Conservation (phyloP, 2,113 vertebrate genomes). For the Pollimyrus isidori region DNA sequence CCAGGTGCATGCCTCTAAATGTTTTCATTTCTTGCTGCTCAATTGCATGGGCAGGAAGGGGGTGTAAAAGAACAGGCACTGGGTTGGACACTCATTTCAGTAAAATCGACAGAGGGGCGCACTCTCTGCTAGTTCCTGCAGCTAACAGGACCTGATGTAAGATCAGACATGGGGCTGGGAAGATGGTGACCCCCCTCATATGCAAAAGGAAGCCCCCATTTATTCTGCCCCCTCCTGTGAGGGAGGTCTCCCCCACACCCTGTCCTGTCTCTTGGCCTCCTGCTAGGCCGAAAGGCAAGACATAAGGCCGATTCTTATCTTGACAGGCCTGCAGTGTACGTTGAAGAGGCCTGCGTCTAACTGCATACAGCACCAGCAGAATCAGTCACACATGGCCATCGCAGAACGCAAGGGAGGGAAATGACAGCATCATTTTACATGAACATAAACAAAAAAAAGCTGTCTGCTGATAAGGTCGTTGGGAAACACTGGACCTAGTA, state of each 20-base stretch:
- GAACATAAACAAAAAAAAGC: constrained; percentile 22
- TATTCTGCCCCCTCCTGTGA: constrained; percentile 19
- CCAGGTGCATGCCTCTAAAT: constrained; percentile 18
- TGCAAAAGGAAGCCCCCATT: constrained; percentile 45
- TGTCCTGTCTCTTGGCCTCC: background rate
- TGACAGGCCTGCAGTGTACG: background rate
- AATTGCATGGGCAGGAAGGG: constrained; percentile 25
- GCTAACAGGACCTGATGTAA: constrained; percentile 55
- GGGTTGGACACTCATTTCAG: background rate
- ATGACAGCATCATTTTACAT: background rate
- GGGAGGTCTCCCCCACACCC: constrained; percentile 34
- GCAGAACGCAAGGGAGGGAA: background rate
- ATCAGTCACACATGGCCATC: background rate
- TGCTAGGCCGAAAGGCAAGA: constrained; percentile 45
- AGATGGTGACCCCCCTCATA: constrained; percentile 31
- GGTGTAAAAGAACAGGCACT: background rate
- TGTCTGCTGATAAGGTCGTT: constrained; percentile 32
- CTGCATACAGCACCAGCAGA: constrained; percentile 19
- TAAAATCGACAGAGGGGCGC: background rate
- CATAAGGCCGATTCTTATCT: constrained; percentile 49
- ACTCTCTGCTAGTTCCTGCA: background rate
- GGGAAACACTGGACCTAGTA: constrained; percentile 29
- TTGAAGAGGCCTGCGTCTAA: background rate
- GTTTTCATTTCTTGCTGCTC: constrained; percentile 33
- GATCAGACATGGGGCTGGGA: constrained; percentile 58